These are phyloP conservation scores for Platycercus adscitus DNA, from an alignment of 2,113 vertebrate genomes.

Conservation along the genomic window DNA sequence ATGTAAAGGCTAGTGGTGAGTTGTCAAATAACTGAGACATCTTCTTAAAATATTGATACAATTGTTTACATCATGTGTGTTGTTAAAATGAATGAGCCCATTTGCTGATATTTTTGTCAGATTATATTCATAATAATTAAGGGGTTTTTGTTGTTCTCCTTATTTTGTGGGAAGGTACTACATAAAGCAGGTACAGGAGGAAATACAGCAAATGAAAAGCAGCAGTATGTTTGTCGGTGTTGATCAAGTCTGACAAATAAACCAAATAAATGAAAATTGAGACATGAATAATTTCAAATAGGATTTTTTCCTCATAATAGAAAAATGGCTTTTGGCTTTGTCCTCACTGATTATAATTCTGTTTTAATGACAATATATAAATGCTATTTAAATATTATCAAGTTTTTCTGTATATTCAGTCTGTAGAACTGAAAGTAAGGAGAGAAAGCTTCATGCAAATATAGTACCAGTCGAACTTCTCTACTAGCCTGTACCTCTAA, in stretches of 20 bases:
- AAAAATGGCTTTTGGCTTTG: neutral
- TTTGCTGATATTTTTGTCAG: neutral
- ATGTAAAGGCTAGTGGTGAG: neutral
- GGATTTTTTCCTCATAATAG: neutral
- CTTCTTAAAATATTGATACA: neutral
- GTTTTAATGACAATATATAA: neutral
- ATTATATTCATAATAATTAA: neutral
- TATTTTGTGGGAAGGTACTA: neutral
- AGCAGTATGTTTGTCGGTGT: neutral
- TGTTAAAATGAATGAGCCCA: neutral
- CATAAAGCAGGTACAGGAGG: neutral
- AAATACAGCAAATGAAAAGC: neutral
- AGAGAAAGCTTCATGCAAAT: neutral
- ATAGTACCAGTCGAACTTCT: neutral
- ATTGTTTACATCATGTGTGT: neutral
- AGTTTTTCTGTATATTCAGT: neutral
- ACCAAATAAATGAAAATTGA: neutral
- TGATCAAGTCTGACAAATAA: neutral
- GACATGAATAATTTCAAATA: neutral
- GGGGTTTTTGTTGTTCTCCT: neutral
- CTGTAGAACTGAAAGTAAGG: neutral
- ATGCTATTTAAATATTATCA: neutral
- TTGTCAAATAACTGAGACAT: conserved; percentile 4
- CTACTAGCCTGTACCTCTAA: neutral
- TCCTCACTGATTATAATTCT: neutral